Conservation (phyloP, 1,140 invertebrate species). For the Copidosoma floridanum region DNA sequence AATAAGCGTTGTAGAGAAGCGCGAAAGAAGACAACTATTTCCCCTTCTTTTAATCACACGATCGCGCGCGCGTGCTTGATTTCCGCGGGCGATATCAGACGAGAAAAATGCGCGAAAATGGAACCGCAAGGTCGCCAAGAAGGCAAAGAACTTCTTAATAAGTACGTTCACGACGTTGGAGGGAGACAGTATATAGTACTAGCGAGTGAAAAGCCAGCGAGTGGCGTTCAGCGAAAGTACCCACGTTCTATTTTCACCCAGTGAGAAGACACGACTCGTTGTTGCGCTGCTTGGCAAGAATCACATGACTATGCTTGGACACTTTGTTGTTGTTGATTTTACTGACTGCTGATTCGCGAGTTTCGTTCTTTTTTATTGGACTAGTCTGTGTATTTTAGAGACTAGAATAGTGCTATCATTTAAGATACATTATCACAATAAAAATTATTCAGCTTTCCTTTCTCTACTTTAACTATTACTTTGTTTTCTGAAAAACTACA, state of each 20-base stretch:
- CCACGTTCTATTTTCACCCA: slow-evolving; percentile 44
- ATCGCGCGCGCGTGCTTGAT: slow-evolving; percentile 13
- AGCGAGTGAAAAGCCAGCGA: slow-evolving; percentile 16
- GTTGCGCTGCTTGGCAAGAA: slow-evolving; percentile 37
- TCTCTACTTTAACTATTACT: too few relatives aligned
- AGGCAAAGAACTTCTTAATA: slow-evolving; percentile 6
- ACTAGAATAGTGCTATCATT: too few relatives aligned
- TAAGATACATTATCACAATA: too few relatives aligned
- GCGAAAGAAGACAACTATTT: background rate
- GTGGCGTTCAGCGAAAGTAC: slow-evolving; percentile 37
- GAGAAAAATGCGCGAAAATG: slow-evolving; percentile 17
- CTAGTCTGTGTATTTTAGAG: too few relatives aligned
- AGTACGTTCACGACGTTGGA: too few relatives aligned
- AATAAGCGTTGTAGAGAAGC: background rate
- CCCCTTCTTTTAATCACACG: slow-evolving; percentile 16
- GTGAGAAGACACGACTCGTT: slow-evolving; percentile 24
- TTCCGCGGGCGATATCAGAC: slow-evolving; percentile 2
- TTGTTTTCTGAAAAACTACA: too few relatives aligned
- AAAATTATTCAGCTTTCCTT: too few relatives aligned
- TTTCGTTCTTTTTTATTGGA: slow-evolving; percentile 14
- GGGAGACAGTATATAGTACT: too few relatives aligned
- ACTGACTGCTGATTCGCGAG: too few relatives aligned
- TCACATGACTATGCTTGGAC: background rate
- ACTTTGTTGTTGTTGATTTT: background rate
- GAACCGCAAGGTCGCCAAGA: slow-evolving; percentile 20